phyloP scores from a whole-genome alignment of 2,888 invertebrate species.

The Leptopilina myrica region DNA sequence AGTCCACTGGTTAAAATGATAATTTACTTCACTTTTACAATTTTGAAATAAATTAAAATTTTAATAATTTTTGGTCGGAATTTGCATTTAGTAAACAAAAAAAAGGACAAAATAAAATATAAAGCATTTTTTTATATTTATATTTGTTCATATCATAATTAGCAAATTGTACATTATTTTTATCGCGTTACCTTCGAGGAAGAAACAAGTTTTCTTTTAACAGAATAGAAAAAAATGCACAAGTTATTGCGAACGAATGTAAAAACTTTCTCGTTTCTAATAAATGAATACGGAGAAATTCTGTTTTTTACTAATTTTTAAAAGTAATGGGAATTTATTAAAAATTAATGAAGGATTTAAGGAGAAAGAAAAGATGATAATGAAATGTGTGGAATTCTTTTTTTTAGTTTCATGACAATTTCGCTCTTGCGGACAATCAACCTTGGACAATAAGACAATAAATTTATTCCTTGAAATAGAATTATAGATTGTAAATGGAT shows the following conservation, averaged over 20 bases:
- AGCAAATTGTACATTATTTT: background rate
- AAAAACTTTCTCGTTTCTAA: too few species aligned
- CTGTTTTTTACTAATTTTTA: too few species aligned
- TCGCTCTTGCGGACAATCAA: background rate
- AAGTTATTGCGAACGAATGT: background rate
- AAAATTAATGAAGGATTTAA: too few species aligned
- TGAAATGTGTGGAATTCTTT: too few species aligned
- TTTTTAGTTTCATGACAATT: too few species aligned
- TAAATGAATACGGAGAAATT: too few species aligned
- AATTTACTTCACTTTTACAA: background rate
- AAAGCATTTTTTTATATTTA: background rate
- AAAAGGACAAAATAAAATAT: background rate
- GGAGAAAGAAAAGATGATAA: too few species aligned
- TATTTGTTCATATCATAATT: background rate
- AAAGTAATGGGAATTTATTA: too few species aligned
- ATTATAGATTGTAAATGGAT: conserved; percentile 23
- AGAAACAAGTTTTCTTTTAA: conserved; percentile 1
- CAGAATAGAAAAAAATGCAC: background rate
- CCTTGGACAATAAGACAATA: background rate
- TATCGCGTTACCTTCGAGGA: background rate
- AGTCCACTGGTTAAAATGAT: background rate
- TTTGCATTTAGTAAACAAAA: too few species aligned
- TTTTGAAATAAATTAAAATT: too few species aligned
- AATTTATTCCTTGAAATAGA: background rate
- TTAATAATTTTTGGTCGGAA: too few species aligned